Base-by-base conservation (phyloP, 2,888 invertebrate genomes). In the Spicauda simplicius region DNA sequence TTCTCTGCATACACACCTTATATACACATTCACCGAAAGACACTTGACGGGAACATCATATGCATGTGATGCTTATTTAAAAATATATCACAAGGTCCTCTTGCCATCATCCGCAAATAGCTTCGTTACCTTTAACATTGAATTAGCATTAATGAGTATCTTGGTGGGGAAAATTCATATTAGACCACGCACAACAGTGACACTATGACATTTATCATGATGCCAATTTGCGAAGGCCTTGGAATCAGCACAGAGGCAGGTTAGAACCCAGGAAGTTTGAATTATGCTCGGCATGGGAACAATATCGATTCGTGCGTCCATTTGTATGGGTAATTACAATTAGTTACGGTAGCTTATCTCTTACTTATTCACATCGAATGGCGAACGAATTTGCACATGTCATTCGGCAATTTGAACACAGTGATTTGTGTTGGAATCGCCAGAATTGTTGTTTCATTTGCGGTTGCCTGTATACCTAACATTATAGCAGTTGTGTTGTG, bases 261-360 rank as follows among this genome's bases (percentile, higher is more conserved):
- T 58, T 58, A 25, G 52, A 57, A 52, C 64, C 57, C 64, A 64
- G 64, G 64, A 64, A 58, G 64, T 64, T 10, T 2, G 19, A 57
- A 58, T 64, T 64, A 52, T 25, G 25, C 64, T 58, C 57, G 16
- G 16, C 52, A 50, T 37, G 57, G 30, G 48, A 56, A 50, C 57
- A n/a, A 41, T 64, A 64, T 58, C 52, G 58, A 52, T 53, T 52
- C 45, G 55, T 41, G 50, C 7, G 55, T 55, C 19, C 33, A 41
- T 60, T 60, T 45, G 53, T 16, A 33, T 64, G 16, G 48, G 48
- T 16, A 16, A 48, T 48, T 48, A 48, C 48, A 8, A 53, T 64
- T 58, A 64, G 64, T 64, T 58, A 52, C 57, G 64, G 37, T 53
- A 64, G 52, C n/a, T 56, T 64, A 58, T 64, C 20, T 52, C 57